Base-by-base conservation (phyloP, 2,113 vertebrate species). In the Mormoops blainvillei region DNA sequence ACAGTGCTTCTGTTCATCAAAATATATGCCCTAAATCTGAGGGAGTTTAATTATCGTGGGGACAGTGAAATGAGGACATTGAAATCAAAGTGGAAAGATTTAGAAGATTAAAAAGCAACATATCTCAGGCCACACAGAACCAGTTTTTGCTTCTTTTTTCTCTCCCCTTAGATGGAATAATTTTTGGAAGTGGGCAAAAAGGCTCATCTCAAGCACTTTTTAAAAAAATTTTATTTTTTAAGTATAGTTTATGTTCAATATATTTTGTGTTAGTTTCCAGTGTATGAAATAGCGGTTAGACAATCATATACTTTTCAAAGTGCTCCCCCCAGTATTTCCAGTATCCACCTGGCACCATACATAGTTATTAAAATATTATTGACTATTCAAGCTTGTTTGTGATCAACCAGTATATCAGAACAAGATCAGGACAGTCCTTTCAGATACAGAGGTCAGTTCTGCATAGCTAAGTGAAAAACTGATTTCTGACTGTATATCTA, bases 41-140 rank as follows among this genome's bases (percentile, higher is more conserved):
- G 52, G 65, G 48, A 76, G 9, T 92, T 87, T 92, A 85, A 92
- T 97, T 94, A 78, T 93, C 19, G 0, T 38, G 10, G 43, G n/a
- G 65, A 65, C 68, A 18, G 13, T 50, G 56, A 94, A 97, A 93
- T 54, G 74, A 80, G 87, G 83, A 45, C 89, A 33, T 56, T 73
- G 45, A 73, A 58, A 48, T 95, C 50, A 94, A 74, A 84, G 74
- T 89, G 33, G 78, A 84, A 94, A 85, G 84, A 91, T 83, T 88
- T 31, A 58, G 58, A 81, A 61, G 41, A 71, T 58, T 70, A 48
- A 76, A 28, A 71, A 89, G 50, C 54, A 94, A 8, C 18, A 10
- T 93, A 19, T 82, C 63, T 89, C 50, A 77, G 48, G 19, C 63
- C 58, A 3, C 28, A 20, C 2, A 41, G 73, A 95, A 63, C 65